Evolutionary conservation across 2,797 vertebrate genomes (phyloP).

Genomic region (Molossus alvarezi): DNA sequence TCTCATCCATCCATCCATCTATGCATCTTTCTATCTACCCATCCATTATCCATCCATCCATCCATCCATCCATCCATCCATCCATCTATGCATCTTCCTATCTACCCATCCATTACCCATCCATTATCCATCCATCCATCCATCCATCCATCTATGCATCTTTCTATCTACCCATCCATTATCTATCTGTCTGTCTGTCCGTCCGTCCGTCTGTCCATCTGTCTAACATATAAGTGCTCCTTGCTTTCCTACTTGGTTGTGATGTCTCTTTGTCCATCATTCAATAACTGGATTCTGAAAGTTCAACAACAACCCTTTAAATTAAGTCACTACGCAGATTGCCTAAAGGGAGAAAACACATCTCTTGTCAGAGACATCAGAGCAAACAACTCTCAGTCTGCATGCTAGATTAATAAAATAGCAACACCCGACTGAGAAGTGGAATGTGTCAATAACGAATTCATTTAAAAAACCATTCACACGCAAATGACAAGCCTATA

Average conservation of each 20-base stretch:
- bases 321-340: neutral
- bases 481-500: neutral
- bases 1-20: too few relatives aligned
- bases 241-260: neutral
- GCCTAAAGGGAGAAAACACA: neutral
- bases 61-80: too few relatives aligned
- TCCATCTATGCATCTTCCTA: too few relatives aligned
- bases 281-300: neutral
- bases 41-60: too few relatives aligned
- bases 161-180: neutral
- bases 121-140: too few relatives aligned
- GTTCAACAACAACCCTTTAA: neutral
- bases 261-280: neutral
- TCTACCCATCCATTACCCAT: too few relatives aligned
- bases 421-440: neutral
- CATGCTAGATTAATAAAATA: neutral
- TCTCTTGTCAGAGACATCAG: neutral
- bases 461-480: neutral
- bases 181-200: neutral
- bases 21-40: too few relatives aligned
- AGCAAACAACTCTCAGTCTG: neutral
- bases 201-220: neutral
- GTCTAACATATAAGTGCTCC: neutral
- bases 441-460: neutral
- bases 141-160: too few relatives aligned